Percentiles rank a stretch among this genome's conserved stretches.
Evolutionary conservation across 1,140 invertebrate genomes (phyloP).

Genomic region (Galendromus occidentalis): DNA sequence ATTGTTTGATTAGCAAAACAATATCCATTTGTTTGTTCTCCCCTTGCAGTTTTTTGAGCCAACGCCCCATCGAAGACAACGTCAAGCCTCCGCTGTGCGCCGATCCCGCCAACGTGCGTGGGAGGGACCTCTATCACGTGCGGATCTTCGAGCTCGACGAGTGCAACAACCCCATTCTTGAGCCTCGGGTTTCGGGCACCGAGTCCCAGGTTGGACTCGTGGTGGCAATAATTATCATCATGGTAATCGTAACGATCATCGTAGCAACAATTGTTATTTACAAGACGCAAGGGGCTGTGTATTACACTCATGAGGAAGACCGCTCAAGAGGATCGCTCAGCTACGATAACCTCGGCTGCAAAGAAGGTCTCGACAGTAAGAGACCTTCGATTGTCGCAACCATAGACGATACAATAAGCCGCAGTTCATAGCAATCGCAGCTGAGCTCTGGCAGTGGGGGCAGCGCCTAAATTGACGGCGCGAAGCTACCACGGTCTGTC

Average conservation of each 20-base stretch:
- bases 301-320: slow-evolving; percentile 50
- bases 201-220: slow-evolving; percentile 23
- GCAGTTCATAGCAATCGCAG: slow-evolving; percentile 9
- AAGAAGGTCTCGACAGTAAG: background rate
- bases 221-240: slow-evolving; percentile 24
- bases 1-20: too few relatives aligned
- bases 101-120: slow-evolving; percentile 1
- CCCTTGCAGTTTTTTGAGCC: background rate
- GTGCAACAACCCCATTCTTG: background rate
- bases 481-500: background rate
- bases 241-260: slow-evolving; percentile 25
- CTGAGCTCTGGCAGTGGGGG: slow-evolving; percentile 7
- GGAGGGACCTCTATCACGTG: slow-evolving; percentile 9
- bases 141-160: slow-evolving; percentile 17
- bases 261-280: slow-evolving; percentile 27
- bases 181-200: background rate
- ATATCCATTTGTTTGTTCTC: background rate
- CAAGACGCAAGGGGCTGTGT: slow-evolving; percentile 41
- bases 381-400: slow-evolving; percentile 3
- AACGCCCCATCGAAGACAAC: slow-evolving; percentile 1
- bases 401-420: background rate
- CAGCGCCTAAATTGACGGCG: background rate
- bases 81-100: background rate
- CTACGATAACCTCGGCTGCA: slow-evolving; percentile 9
- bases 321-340: slow-evolving; percentile 19